A percentile compares a stretch with the other conserved stretches of the same genome.
phyloP scores from a whole-genome alignment of 2,113 vertebrate genomes.

The Myrmophylax atrothorax region DNA sequence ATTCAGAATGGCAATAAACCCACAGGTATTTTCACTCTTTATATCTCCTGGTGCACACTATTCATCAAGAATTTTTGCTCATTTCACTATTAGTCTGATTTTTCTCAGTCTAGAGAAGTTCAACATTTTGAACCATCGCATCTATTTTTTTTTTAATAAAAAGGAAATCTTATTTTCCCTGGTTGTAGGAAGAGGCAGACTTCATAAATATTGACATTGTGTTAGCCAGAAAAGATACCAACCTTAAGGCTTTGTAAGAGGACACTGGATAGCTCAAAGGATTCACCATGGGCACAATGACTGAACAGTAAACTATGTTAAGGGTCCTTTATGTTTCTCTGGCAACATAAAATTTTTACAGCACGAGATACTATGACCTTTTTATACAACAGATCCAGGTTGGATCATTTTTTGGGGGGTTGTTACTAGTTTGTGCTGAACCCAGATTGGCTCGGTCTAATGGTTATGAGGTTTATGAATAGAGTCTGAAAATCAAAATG shows the following conservation, averaged over 20 bases:
- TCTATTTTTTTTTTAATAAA: not conserved
- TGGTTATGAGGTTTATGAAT: not conserved
- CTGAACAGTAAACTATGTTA: not conserved
- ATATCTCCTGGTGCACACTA: not conserved
- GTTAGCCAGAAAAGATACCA: not conserved
- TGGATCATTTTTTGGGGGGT: not conserved
- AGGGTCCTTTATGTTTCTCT: not conserved
- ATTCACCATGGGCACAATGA: not conserved
- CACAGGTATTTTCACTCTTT: not conserved
- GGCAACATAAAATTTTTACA: not conserved
- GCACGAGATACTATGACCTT: not conserved
- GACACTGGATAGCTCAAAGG: not conserved
- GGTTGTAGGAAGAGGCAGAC: not conserved
- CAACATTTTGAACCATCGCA: not conserved
- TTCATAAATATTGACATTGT: not conserved
- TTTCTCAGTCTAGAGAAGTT: not conserved
- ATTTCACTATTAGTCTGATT: not conserved
- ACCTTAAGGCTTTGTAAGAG: not conserved
- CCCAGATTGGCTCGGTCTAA: not conserved
- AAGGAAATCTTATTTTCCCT: not conserved
- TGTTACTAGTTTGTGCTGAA: not conserved
- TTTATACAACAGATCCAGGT: not conserved
- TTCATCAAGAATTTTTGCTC: not conserved
- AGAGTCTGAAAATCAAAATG: not conserved
- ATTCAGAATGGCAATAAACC: slow-evolving; percentile 11